Base-by-base conservation (phyloP, 2,797 vertebrate genomes). In the Syngnathus rostellatus region DNA sequence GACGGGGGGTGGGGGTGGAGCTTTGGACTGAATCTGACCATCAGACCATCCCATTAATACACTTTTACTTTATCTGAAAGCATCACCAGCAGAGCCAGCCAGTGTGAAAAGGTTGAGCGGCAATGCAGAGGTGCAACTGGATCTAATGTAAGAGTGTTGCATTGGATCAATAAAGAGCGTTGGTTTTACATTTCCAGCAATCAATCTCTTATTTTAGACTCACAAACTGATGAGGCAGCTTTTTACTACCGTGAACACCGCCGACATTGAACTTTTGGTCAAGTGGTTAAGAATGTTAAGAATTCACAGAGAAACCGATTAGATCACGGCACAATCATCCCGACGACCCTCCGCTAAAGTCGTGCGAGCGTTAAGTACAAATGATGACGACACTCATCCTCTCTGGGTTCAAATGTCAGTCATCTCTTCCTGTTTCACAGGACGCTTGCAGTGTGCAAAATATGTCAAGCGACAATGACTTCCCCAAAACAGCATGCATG, bases 361-460 rank as follows among this genome's bases (percentile, higher is more conserved):
- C 76, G 74, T 73, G 74, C 78, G 77, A 81, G 80, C 59, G 66
- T 70, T 45, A 68, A 72, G 75, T 55, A 67, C 67, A 71, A 73
- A 65, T 10, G 65, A 81, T 87, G 88, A 90, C 77, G 79, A 81
- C 75, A 84, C 68, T 57, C 81, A 88, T 89, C 82, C 87, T 87
- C 70, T 71, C 55, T 38, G 63, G 66, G 81, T 79, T 87, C 77
- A 87, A 68, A 85, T 81, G 86, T 89, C 89, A 88, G 73, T 76
- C 74, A 65, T 86, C 83, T 80, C 81, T 87, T 92, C 90, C 88
- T 89, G 84, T 84, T 87, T 77, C 68, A 85, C 86, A 90, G 89
- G 90, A 91, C 81, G 78, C 81, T 80, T 63, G 63, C 82, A 37
- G 3, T 40, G 66, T 69, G 68, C 73, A 77, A 82, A 79, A 75